Base-by-base conservation (phyloP, 2,113 vertebrate genomes). In the Vidua macroura region DNA sequence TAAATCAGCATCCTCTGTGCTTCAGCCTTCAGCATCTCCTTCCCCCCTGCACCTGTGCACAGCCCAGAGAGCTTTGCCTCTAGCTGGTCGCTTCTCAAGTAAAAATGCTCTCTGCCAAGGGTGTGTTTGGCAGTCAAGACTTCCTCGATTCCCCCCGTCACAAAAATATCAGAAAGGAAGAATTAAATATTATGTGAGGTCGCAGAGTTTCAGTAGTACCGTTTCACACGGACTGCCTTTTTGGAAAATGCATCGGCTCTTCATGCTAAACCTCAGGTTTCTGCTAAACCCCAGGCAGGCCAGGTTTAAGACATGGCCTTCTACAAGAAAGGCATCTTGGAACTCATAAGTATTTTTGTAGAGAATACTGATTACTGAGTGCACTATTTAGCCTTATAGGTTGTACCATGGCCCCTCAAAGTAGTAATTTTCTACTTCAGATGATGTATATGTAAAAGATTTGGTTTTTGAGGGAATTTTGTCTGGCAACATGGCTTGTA, bases 1-100 rank as follows among this genome's bases (percentile, higher is more conserved):
- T 99, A 93, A 98, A 95, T 35, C 59, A 58, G 33, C 35, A 31
- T 64, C 53, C 49, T 53, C 59, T 44, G 37, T 39, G 58, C 58
- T 86, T 56, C 7, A 44, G 37, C 56, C 24, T 15, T 22, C 7
- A 0, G 21, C 41, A 14, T 59, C 46, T 46, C 46, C 28, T 76
- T 79, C 39, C 23, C 30, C 24, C 15, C 9, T 35, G 15, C 1
- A 5, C 39, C n/a, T 48, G 33, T 33, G 77, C n/a, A 11, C 13
- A 6, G 46, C 39, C 27, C 35, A 6, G 35, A 55, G 37, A 33
- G 18, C 59, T 83, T 69, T 66, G 44, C 52, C 39, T 81, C 20
- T 14, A 8, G 48, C 19, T 51, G 37, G 39, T 78, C 44, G 11
- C 60, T 68, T 81, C 22, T 35, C 37, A 41, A 62, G 27, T 56